phyloP scores from a whole-genome alignment of 2,113 vertebrate species.

The Gallinago undulata region DNA sequence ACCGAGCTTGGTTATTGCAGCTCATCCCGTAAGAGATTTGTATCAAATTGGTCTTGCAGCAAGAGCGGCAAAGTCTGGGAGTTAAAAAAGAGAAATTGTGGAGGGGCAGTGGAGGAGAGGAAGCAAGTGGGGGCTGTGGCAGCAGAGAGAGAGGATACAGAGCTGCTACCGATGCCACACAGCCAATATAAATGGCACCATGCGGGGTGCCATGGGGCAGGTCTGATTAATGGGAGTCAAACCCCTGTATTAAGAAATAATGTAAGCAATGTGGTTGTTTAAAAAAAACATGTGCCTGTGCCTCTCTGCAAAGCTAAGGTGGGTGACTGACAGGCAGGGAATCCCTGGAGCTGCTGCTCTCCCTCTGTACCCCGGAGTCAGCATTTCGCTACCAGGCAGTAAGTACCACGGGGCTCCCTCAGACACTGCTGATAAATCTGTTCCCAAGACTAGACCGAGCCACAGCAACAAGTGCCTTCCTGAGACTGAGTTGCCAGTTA shows the following conservation, averaged over 20 bases:
- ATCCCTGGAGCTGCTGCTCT: not conserved
- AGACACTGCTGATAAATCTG: not conserved
- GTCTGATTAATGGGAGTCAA: not conserved
- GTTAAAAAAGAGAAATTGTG: no score
- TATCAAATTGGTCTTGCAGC: not conserved
- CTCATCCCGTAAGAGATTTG: not conserved
- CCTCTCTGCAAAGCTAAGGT: not conserved
- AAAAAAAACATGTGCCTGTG: not conserved
- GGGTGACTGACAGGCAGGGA: not conserved
- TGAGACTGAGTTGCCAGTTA: not conserved
- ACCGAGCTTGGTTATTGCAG: not conserved
- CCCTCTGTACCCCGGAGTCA: not conserved
- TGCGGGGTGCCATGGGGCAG: not conserved
- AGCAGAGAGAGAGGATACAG: accelerated
- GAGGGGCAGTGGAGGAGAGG: not conserved
- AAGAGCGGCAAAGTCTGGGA: not conserved
- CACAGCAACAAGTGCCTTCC: conserved; percentile 46
- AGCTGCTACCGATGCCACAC: accelerated
- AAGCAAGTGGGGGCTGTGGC: not conserved
- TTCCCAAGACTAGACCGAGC: not conserved
- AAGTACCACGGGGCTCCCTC: accelerated
- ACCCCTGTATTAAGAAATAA: not conserved
- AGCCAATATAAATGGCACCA: not conserved
- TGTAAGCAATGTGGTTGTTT: not conserved
- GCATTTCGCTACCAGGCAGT: accelerated